Evolutionary conservation across 1,140 invertebrate species (phyloP), one percentile per base, ranked within the genome.

Genomic region (Achatina immaculata): DNA sequence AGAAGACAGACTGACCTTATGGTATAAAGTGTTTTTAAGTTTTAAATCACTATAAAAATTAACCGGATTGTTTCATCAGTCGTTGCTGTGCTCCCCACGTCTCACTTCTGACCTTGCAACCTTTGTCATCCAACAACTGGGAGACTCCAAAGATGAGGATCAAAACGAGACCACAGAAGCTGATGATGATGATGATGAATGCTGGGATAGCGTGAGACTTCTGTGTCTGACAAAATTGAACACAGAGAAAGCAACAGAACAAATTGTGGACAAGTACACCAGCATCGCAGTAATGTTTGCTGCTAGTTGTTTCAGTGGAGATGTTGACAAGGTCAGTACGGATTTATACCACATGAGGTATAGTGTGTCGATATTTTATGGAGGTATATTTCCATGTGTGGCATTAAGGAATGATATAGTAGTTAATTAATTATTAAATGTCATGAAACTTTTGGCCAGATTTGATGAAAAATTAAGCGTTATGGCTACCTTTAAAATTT

Each of bases 21-120:
- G n/a, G n/a, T n/a, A n/a, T n/a, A n/a, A n/a, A n/a, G n/a, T n/a
- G n/a, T n/a, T n/a, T n/a, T n/a, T n/a, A n/a, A n/a, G n/a, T n/a
- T n/a, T n/a, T n/a, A n/a, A n/a, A n/a, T n/a, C n/a, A n/a, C n/a
- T n/a, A n/a, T n/a, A n/a, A n/a, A n/a, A n/a, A n/a, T n/a, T n/a
- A n/a, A n/a, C n/a, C n/a, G n/a, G n/a, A n/a, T n/a, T 76, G 1
- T 58, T 80, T 38, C 75, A 81, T 38, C 80, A 85, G 85, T 83
- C 85, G 21, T 62, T 86, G 6, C 81, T 86, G 31, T 86, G 85
- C 71, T 80, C 66, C 1, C 43, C 78, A n/a, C 14, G 48, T 14
- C 65, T 72, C 16, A 51, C 78, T 2, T 14, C 65, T n/a, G 66
- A 72, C 1, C 78, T 80, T 11, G 76, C 76, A 19, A 9, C 9